phyloP scores from a whole-genome alignment of 1,140 invertebrate species.

The Plutomurus gul region DNA sequence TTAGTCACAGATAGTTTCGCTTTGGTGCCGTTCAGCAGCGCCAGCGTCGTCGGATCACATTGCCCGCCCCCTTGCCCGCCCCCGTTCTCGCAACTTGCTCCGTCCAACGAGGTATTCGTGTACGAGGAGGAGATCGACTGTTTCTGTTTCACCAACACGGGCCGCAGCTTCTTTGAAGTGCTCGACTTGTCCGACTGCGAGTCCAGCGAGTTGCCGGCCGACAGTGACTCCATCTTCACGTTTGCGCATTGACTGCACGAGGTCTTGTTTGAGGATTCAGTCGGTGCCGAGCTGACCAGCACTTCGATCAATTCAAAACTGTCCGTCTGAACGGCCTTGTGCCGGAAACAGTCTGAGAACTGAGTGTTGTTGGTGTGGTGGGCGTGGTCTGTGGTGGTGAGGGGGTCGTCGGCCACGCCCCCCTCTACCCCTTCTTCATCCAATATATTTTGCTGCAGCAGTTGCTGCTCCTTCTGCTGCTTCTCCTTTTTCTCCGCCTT shows the following conservation, averaged over 20 bases:
- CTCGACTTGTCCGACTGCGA: not conserved
- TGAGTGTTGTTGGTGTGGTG: not conserved
- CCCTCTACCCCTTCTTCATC: not conserved
- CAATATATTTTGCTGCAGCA: not conserved
- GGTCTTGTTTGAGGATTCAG: not conserved
- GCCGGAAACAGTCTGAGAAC: conserved; percentile 38
- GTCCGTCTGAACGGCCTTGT: conserved; percentile 48
- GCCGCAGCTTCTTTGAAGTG: conserved; percentile 53
- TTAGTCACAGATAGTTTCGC: no score
- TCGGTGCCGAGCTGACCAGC: not conserved
- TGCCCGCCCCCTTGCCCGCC: no score
- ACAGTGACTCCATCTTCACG: not conserved
- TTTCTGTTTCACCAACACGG: conserved; percentile 77
- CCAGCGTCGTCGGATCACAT: not conserved
- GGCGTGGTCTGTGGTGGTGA: not conserved
- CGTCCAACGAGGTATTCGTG: not conserved
- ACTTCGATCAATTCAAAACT: conserved; percentile 46
- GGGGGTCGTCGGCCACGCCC: not conserved
- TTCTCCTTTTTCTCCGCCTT: not conserved
- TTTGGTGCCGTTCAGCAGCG: no score
- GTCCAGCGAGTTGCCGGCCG: not conserved
- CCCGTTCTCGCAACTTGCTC: not conserved
- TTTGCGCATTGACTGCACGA: not conserved
- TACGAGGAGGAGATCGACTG: conserved; percentile 60
- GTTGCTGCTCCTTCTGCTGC: not conserved